Evolutionary conservation across 2,888 invertebrate genomes (phyloP), one percentile per base, ranked within the genome.

Genomic region (Pseudanteris insignis): DNA sequence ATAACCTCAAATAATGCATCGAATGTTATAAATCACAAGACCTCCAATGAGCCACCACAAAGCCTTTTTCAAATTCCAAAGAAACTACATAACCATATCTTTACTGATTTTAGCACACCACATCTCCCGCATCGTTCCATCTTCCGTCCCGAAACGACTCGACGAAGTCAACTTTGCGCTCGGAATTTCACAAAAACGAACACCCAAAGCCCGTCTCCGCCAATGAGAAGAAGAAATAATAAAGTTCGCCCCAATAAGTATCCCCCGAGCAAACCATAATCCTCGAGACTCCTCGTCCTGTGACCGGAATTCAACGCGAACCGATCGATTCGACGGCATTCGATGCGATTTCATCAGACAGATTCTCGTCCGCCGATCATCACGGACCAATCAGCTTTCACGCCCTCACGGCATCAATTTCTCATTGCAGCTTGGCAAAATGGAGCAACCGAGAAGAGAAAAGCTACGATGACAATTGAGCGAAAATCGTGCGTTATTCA

Each of bases 351-450:
- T n/a, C n/a, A n/a, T n/a, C n/a, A n/a, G n/a, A n/a, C n/a, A n/a
- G n/a, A n/a, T n/a, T n/a, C n/a, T n/a, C n/a, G n/a, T n/a, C n/a
- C n/a, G n/a, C n/a, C n/a, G n/a, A n/a, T n/a, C n/a, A n/a, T n/a
- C n/a, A n/a, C n/a, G n/a, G n/a, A n/a, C 40, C 40, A 51, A 46
- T 43, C 57, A 62, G 47, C 57, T 62, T 43, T 40, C 62, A 47
- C 47, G 51, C 44, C 46, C 44, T 34, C 34, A 38, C 37, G 55
- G 38, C 43, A 37, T 38, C 44, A 55, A 55, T 55, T n/a, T n/a
- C n/a, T n/a, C n/a, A n/a, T n/a, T n/a, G n/a, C n/a, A n/a, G n/a
- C n/a, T n/a, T n/a, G n/a, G n/a, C n/a, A n/a, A n/a, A n/a, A n/a
- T n/a, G n/a, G n/a, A n/a, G n/a, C n/a, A n/a, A n/a, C n/a, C n/a